These are phyloP conservation scores for Ispidina picta DNA, from an alignment of 2,797 vertebrate species.

Conservation along the genomic window DNA sequence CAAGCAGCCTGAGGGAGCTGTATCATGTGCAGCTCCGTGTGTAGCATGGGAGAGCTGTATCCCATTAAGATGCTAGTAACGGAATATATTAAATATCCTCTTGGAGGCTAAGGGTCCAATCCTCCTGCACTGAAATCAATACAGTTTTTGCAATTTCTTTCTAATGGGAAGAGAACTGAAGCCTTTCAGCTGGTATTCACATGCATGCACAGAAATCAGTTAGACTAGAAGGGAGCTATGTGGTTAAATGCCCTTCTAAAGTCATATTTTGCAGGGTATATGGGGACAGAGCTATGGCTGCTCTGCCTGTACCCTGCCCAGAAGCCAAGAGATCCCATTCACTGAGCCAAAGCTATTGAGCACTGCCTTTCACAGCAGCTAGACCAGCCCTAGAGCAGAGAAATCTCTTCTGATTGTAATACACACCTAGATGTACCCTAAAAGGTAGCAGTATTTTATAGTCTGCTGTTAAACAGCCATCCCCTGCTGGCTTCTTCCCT, in stretches of 20 bases:
- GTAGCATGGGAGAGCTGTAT: conserved; percentile 44
- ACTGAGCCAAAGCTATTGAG: background rate
- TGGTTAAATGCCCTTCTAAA: background rate
- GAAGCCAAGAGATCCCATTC: background rate
- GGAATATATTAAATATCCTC: conserved; percentile 52
- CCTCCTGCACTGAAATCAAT: conserved; percentile 36
- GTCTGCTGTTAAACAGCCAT: background rate
- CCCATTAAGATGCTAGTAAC: conserved; percentile 50
- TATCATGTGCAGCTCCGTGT: conserved; percentile 20
- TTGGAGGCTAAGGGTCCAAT: conserved; percentile 7
- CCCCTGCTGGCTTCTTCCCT: background rate
- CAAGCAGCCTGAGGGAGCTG: conserved; percentile 50
- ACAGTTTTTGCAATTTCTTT: conserved; percentile 42
- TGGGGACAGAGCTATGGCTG: fast-evolving
- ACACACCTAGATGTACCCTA: background rate
- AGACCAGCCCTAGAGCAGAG: background rate
- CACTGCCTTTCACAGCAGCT: background rate
- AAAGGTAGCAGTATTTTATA: background rate
- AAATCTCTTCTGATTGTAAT: background rate
- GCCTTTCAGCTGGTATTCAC: background rate
- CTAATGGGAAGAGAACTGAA: conserved; percentile 20
- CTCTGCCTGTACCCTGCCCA: background rate
- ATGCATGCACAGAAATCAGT: background rate
- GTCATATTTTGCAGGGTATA: background rate
- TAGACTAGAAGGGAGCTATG: background rate